These are phyloP conservation scores for Platysternon megacephalum DNA, from an alignment of 2,113 vertebrate genomes.

Conservation along the genomic window DNA sequence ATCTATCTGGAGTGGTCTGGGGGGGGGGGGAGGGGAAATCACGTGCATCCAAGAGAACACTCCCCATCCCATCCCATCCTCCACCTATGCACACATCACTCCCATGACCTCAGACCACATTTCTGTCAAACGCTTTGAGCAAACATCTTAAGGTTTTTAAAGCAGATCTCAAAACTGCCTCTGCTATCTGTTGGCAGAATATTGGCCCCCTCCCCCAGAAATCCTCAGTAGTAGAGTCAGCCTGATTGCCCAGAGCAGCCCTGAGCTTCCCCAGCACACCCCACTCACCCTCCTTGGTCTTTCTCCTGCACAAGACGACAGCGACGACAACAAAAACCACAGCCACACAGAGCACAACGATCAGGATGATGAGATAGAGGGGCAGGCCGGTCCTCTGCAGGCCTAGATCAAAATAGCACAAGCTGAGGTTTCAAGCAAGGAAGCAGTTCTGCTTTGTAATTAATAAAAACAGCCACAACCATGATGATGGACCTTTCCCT, in stretches of 20 bases:
- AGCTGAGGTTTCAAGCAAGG: background rate
- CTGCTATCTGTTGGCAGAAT: background rate
- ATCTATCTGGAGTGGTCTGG: background rate
- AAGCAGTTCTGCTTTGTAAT: background rate
- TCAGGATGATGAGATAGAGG: background rate
- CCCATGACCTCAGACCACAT: background rate
- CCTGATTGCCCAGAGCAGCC: background rate
- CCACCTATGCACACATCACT: background rate
- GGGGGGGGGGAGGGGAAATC: too few relatives aligned
- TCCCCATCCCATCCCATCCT: background rate
- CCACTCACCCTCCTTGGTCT: constrained; percentile 43
- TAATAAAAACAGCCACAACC: background rate
- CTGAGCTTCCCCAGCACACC: background rate
- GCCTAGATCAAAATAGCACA: background rate
- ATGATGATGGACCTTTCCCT: background rate
- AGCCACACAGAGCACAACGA: constrained; percentile 8
- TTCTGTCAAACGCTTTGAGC: background rate
- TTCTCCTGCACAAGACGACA: background rate
- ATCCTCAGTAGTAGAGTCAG: background rate
- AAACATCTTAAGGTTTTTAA: background rate
- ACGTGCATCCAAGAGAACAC: background rate
- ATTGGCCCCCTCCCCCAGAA: background rate
- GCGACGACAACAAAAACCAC: background rate
- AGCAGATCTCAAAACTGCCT: background rate
- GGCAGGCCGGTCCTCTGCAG: background rate